phyloP scores from a whole-genome alignment of 2,888 invertebrate genomes.

The Temnothorax unifasciatus region DNA sequence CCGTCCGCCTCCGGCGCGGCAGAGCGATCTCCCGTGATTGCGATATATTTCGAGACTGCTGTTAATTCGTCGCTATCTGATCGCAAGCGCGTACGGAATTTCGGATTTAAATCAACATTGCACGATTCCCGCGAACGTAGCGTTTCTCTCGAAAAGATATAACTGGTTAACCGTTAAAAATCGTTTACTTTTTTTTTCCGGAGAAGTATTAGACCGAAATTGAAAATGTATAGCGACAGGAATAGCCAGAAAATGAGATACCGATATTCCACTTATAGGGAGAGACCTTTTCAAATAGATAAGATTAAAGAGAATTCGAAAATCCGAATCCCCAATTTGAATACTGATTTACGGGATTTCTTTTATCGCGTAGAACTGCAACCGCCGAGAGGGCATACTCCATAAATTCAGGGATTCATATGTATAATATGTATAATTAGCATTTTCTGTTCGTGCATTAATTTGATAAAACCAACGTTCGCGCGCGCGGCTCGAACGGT shows the following conservation, averaged over 20 bases:
- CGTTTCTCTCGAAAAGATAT: background rate
- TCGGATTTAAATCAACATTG: background rate
- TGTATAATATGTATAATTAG: slow-evolving; percentile 8
- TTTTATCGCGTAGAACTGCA: slow-evolving; percentile 18
- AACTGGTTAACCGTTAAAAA: background rate
- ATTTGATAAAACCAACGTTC: background rate
- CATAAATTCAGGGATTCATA: background rate
- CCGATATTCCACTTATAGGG: no score
- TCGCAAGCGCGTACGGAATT: slow-evolving; percentile 9
- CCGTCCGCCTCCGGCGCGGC: slow-evolving; percentile 13
- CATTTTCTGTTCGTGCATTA: background rate
- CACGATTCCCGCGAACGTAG: background rate
- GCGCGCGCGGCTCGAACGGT: background rate
- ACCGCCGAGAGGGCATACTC: background rate
- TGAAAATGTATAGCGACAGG: slow-evolving; percentile 10
- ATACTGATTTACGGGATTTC: background rate
- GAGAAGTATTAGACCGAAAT: background rate
- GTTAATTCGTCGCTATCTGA: background rate
- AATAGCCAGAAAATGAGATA: background rate
- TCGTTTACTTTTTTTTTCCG: background rate
- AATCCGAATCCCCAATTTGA: slow-evolving; percentile 16
- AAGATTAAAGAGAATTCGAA: background rate
- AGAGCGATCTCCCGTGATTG: background rate
- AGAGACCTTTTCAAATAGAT: background rate
- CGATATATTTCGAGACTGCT: slow-evolving; percentile 32